These are phyloP conservation scores for Dyspetes luteomarginatus DNA, from an alignment of 2,888 invertebrate species.

Conservation along the genomic window DNA sequence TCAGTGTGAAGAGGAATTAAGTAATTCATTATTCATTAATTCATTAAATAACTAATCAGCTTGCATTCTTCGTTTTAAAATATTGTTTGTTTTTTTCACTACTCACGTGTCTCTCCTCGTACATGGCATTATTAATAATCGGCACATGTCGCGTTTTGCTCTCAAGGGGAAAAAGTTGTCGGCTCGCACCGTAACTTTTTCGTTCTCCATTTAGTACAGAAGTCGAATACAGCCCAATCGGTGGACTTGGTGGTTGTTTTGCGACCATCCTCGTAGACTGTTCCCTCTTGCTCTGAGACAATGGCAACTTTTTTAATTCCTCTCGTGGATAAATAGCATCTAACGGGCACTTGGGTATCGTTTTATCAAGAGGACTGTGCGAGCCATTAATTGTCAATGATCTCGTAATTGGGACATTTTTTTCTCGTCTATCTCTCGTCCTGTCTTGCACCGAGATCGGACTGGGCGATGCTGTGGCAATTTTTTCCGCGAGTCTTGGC, in stretches of 20 bases:
- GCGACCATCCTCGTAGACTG: conserved; percentile 67
- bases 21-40: no score
- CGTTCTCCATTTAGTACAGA: conserved; percentile 43
- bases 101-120: conserved; percentile 78
- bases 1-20: no score
- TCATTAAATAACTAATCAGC: no score
- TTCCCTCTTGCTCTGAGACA: conserved; percentile 64
- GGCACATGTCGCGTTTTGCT: conserved; percentile 74
- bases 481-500: conserved; percentile 65
- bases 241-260: conserved; percentile 34
- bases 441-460: conserved; percentile 11
- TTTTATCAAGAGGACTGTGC: background rate
- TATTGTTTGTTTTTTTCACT: background rate
- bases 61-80: no score
- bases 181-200: conserved; percentile 73
- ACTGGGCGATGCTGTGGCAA: conserved; percentile 36
- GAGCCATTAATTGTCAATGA: conserved; percentile 33
- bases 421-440: background rate
- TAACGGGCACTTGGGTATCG: conserved; percentile 48
- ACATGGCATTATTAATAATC: conserved; percentile 72
- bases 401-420: conserved; percentile 31
- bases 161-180: conserved; percentile 78
- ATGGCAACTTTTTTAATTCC: background rate
- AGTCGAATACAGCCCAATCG: conserved; percentile 42
- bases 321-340: conserved; percentile 60